phyloP scores from a whole-genome alignment of 2,888 invertebrate species.

The Kuschelorhynchus macadamiae region DNA sequence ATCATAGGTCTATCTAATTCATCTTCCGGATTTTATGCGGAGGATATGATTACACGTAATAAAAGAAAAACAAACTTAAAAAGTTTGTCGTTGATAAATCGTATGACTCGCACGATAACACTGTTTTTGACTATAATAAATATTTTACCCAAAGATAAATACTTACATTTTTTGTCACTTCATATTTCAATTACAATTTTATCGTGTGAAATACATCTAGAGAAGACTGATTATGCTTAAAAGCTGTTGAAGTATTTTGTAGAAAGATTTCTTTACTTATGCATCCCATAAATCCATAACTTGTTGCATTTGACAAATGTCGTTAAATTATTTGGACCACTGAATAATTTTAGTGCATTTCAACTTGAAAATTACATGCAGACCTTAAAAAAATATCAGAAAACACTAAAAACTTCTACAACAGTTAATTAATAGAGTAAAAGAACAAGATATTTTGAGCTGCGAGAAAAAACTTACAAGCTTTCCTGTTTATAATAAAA shows the following conservation, averaged over 20 bases:
- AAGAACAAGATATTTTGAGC: slow-evolving; percentile 6
- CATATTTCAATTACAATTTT: no score
- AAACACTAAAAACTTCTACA: slow-evolving; percentile 32
- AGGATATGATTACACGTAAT: no score
- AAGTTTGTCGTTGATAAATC: no score
- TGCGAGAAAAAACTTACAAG: not conserved
- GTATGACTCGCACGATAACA: no score
- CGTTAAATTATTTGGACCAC: slow-evolving; percentile 13
- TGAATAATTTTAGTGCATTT: slow-evolving; percentile 14
- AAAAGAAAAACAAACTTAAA: no score
- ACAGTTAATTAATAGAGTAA: slow-evolving; percentile 32
- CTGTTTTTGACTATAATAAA: no score
- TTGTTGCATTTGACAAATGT: slow-evolving; percentile 18
- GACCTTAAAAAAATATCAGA: slow-evolving; percentile 22
- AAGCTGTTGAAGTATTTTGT: slow-evolving; percentile 17
- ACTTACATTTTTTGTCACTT: no score
- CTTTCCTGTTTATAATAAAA: not conserved
- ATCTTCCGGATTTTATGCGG: no score
- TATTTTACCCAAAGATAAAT: no score
- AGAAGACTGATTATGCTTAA: slow-evolving; percentile 1
- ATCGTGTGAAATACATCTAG: no score
- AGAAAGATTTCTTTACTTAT: slow-evolving; percentile 28
- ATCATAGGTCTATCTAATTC: no score
- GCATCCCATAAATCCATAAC: slow-evolving; percentile 41
- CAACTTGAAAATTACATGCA: slow-evolving; percentile 26